Evolutionary conservation across 2,797 vertebrate species (phyloP).

Genomic region (Syngnathus acus): DNA sequence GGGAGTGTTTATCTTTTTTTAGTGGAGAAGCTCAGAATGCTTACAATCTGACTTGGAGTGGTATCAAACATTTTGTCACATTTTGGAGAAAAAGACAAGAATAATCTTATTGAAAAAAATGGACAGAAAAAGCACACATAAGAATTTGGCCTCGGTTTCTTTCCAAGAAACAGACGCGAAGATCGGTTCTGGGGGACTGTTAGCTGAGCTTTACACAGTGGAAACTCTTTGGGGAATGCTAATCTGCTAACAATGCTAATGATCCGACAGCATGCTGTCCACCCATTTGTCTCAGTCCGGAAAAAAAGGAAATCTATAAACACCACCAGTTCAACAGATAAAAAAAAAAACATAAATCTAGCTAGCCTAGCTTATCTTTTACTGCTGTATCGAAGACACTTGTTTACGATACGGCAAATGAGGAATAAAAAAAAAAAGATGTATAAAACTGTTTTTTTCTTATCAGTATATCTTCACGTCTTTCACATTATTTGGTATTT

Average conservation of each 20-base stretch:
- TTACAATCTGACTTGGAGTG: neutral
- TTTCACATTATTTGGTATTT: slow-evolving; percentile 61
- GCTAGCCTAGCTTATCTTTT: neutral
- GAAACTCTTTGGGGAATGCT: neutral
- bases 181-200: neutral
- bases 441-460: slow-evolving; percentile 12
- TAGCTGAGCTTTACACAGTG: neutral
- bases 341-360: neutral
- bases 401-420: neutral
- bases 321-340: neutral
- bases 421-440: neutral
- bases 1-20: neutral
- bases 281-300: neutral
- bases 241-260: neutral
- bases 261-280: neutral
- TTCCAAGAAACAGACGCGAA: neutral
- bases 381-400: neutral
- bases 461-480: slow-evolving; percentile 47
- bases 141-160: neutral
- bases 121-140: neutral
- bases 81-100: neutral
- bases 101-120: no score
- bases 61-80: neutral
- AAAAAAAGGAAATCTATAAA: neutral
- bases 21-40: neutral